phyloP scores from a whole-genome alignment of 2,113 vertebrate species.

The Rafetus swinhoei region DNA sequence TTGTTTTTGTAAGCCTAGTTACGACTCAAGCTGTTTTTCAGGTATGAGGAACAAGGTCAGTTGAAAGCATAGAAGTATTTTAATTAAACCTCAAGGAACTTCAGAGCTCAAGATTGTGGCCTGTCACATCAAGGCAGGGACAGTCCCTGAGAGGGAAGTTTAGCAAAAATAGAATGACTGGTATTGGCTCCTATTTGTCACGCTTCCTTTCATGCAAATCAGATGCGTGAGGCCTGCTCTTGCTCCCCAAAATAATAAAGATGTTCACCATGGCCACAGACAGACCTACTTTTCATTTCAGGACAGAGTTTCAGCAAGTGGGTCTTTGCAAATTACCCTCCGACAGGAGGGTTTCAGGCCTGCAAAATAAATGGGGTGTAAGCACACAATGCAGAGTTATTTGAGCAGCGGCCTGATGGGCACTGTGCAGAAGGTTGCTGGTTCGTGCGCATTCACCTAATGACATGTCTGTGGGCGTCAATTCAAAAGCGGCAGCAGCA shows the following conservation, averaged over 20 bases:
- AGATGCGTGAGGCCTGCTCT: neutral
- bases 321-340: neutral
- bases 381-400: neutral
- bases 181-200: neutral
- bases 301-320: neutral
- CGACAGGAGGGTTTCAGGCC: no score
- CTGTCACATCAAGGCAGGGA: conserved; percentile 76
- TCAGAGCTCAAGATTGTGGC: conserved; percentile 70
- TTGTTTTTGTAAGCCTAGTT: no score
- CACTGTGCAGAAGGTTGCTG: no score
- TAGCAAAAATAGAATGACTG: no score
- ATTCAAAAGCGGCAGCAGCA: neutral
- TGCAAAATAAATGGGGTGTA: no score
- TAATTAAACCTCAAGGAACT: conserved; percentile 78
- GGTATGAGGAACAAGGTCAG: conserved; percentile 77
- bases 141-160: conserved; percentile 65
- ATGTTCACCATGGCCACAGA: neutral
- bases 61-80: conserved; percentile 61
- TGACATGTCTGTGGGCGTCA: neutral
- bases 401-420: neutral
- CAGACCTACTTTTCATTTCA: conserved; percentile 57
- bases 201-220: conserved; percentile 82
- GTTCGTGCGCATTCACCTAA: neutral
- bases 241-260: neutral
- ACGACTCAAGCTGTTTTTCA: conserved; percentile 43